Conservation (phyloP, 1,140 invertebrate species). For the Calephelis nemesis region DNA sequence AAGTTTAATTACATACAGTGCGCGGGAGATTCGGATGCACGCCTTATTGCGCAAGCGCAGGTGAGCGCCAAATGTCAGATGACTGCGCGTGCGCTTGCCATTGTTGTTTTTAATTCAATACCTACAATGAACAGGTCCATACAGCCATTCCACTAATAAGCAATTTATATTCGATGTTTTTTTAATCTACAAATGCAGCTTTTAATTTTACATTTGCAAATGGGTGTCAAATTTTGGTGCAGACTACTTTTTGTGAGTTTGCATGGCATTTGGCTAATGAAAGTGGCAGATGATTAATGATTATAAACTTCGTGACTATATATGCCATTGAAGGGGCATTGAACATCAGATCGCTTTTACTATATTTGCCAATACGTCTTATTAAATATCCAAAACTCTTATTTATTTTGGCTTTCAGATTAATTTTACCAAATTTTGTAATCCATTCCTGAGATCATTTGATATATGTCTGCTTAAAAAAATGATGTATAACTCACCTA, state of each 20-base stretch:
- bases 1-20: slow-evolving; percentile 41
- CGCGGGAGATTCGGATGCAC: slow-evolving; percentile 37
- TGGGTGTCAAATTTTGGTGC: slow-evolving; percentile 13
- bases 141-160: slow-evolving; percentile 22
- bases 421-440: no score
- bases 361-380: no score
- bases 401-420: no score
- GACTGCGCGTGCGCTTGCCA: slow-evolving; percentile 33
- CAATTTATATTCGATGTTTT: slow-evolving; percentile 29
- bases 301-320: neutral
- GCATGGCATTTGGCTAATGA: neutral
- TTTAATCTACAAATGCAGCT: neutral
- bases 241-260: slow-evolving; percentile 1
- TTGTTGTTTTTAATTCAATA: slow-evolving; percentile 33
- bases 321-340: no score
- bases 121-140: slow-evolving; percentile 16
- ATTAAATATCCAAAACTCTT: no score
- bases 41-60: slow-evolving; percentile 42
- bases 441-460: no score
- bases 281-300: neutral
- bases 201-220: slow-evolving; percentile 9
- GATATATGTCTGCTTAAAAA: no score
- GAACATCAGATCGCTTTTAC: no score
- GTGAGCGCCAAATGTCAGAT: slow-evolving; percentile 43
- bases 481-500: no score